Conservation (phyloP, 1,140 invertebrate genomes). For the Brachystomella parvula region DNA sequence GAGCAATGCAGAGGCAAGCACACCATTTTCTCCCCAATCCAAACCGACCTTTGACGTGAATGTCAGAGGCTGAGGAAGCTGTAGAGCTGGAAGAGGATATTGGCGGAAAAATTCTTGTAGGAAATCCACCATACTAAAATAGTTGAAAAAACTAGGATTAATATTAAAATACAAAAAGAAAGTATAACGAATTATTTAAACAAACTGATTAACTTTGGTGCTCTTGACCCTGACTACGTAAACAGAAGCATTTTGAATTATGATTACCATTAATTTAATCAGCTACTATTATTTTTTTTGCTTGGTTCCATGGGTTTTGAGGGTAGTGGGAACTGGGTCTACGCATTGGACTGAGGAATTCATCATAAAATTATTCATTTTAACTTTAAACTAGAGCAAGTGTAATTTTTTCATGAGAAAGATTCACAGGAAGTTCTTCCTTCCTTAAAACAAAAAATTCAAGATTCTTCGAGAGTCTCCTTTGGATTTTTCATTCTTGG, state of each 20-base stretch:
- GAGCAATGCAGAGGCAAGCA: conserved; percentile 71
- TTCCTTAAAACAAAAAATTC: background rate
- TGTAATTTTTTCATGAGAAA: no score
- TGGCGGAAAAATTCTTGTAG: conserved; percentile 36
- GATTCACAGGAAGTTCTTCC: no score
- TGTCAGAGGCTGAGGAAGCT: conserved; percentile 36
- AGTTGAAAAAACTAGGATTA: conserved; percentile 1
- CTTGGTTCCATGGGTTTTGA: conserved; percentile 3
- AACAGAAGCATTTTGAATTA: no score
- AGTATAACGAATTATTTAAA: no score
- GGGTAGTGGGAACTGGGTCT: background rate
- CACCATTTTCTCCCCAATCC: conserved; percentile 46
- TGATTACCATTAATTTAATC: no score
- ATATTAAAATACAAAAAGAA: background rate
- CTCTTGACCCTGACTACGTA: no score
- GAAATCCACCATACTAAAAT: conserved; percentile 37
- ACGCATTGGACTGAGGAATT: background rate
- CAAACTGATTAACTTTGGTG: no score
- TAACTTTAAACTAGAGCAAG: no score
- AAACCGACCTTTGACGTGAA: conserved; percentile 31
- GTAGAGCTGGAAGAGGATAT: conserved; percentile 35
- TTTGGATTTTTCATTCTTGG: no score
- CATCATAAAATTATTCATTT: background rate
- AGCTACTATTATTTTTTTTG: no score
- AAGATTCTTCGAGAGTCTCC: background rate